These are phyloP conservation scores for Odontamblyopus rebecca DNA, from an alignment of 2,797 vertebrate genomes.

Conservation along the genomic window DNA sequence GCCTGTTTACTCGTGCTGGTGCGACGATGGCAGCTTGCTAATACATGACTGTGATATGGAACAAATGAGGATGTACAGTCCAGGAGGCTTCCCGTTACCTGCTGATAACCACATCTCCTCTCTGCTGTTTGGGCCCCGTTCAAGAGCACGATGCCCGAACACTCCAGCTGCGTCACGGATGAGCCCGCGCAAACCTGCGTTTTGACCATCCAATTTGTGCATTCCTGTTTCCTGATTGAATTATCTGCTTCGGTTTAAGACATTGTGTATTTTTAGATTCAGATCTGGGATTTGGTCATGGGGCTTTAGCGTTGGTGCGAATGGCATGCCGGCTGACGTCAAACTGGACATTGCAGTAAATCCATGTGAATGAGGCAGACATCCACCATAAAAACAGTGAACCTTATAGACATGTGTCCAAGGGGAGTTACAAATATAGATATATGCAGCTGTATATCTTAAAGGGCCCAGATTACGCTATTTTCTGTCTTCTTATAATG, in stretches of 20 bases:
- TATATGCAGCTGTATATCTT: neutral
- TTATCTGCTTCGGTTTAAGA: neutral
- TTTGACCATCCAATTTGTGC: neutral
- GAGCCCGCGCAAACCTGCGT: neutral
- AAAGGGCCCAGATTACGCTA: too few species aligned
- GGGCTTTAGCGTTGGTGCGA: neutral
- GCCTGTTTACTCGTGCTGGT: conserved; percentile 52
- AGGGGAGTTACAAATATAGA: neutral
- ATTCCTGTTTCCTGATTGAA: conserved; percentile 1
- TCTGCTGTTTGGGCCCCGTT: conserved; percentile 8
- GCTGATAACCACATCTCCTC: conserved; percentile 35
- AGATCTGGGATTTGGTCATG: neutral
- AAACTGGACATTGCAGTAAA: conserved; percentile 1
- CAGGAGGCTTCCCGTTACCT: conserved; percentile 41
- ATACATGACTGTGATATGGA: conserved; percentile 52
- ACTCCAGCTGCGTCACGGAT: conserved; percentile 1
- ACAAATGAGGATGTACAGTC: conserved; percentile 56
- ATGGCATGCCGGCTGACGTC: conserved; percentile 2
- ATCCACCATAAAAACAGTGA: neutral
- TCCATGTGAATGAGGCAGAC: neutral
- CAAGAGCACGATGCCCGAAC: neutral
- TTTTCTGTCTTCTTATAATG: too few species aligned
- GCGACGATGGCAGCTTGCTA: conserved; percentile 47
- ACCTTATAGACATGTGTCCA: neutral
- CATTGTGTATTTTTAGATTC: conserved; percentile 9